These are phyloP conservation scores for Sarcophaga carnaria DNA, from an alignment of 2,888 invertebrate genomes.

Conservation along the genomic window DNA sequence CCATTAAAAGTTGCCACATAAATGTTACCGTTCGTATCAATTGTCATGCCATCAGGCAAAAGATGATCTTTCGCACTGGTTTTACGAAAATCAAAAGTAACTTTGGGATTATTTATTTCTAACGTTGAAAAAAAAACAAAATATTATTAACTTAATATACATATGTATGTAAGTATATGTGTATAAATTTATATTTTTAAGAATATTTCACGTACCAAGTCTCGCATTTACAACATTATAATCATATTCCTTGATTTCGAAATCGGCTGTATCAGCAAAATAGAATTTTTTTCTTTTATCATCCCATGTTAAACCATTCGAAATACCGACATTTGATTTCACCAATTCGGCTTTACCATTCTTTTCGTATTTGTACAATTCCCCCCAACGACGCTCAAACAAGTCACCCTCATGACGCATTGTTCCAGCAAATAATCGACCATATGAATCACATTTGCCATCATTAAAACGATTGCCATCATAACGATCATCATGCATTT, in stretches of 20 bases:
- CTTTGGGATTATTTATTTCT: slow-evolving; percentile 17
- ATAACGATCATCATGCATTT: slow-evolving; percentile 83
- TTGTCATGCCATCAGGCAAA: slow-evolving; percentile 90
- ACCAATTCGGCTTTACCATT: slow-evolving; percentile 73
- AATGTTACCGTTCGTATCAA: slow-evolving; percentile 89
- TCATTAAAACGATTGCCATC: slow-evolving; percentile 88
- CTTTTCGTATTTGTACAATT: slow-evolving; percentile 77
- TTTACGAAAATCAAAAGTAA: slow-evolving; percentile 83
- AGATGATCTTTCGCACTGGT: slow-evolving; percentile 76
- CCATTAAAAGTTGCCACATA: slow-evolving; percentile 90
- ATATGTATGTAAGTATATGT: not conserved
- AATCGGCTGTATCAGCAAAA: slow-evolving; percentile 88
- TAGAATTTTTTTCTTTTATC: slow-evolving; percentile 86
- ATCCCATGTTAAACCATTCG: slow-evolving; percentile 92
- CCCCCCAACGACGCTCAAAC: slow-evolving; percentile 78
- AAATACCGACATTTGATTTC: slow-evolving; percentile 84
- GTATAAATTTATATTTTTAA: not conserved
- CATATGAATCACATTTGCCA: slow-evolving; percentile 89
- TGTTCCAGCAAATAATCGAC: slow-evolving; percentile 88
- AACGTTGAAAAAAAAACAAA: not conserved
- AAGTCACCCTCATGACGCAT: slow-evolving; percentile 79
- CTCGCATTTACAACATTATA: slow-evolving; percentile 87
- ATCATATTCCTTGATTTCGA: slow-evolving; percentile 87
- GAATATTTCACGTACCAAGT: slow-evolving; percentile 83
- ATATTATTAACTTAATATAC: not conserved